Percentiles rank a stretch among this genome's conserved stretches.
These are phyloP conservation scores for Eptesicus fuscus DNA, from an alignment of 2,113 vertebrate species.

Conservation along the genomic window DNA sequence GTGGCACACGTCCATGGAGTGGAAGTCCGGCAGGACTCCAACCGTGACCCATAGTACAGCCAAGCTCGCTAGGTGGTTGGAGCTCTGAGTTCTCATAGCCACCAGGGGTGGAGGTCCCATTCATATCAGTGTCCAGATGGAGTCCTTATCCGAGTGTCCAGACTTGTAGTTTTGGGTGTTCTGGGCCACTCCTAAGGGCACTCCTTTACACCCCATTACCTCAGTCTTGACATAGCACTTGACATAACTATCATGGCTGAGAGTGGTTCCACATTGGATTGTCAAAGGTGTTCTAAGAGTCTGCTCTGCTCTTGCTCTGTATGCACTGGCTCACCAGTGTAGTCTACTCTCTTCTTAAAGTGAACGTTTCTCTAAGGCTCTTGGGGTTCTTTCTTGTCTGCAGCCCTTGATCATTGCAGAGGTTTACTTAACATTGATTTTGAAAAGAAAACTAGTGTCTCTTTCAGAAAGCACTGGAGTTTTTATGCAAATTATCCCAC, in stretches of 20 bases:
- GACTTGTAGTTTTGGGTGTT: background rate
- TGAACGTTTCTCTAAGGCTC: background rate
- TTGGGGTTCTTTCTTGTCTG: background rate
- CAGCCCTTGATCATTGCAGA: slow-evolving; percentile 26
- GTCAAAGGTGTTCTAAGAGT: background rate
- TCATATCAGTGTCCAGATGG: background rate
- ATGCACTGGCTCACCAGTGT: background rate
- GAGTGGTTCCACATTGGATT: background rate
- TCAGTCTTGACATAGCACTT: background rate
- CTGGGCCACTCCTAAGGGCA: background rate
- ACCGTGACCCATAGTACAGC: too few species aligned
- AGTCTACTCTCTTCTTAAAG: slow-evolving; percentile 6
- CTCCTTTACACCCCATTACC: background rate
- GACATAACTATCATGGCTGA: background rate
- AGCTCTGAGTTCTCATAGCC: background rate
- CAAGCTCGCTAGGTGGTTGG: background rate
- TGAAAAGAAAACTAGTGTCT: slow-evolving; percentile 5
- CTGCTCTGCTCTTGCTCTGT: background rate
- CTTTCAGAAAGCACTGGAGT: background rate
- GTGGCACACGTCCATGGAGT: background rate
- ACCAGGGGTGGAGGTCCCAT: background rate
- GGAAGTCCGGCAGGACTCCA: background rate
- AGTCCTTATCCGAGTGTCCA: background rate
- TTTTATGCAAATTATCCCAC: slow-evolving; percentile 60
- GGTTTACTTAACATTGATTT: slow-evolving; percentile 34